Evolutionary conservation across 2,888 invertebrate species (phyloP).

Genomic region (Pardosa pseudoannulata): DNA sequence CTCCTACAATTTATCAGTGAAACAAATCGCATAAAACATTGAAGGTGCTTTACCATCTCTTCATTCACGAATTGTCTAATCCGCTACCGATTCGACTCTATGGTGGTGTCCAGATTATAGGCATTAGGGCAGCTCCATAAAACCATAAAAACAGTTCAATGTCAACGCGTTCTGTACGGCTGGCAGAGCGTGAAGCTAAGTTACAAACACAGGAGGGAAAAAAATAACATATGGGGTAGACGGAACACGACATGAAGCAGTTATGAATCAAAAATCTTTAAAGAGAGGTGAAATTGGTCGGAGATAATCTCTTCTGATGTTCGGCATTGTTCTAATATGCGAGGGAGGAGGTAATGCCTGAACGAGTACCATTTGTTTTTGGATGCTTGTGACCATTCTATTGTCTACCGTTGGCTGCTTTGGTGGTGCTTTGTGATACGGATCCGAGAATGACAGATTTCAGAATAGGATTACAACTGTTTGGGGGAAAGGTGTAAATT

Average conservation of each 20-base stretch:
- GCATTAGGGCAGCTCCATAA: background rate
- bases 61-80: background rate
- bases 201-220: too few relatives aligned
- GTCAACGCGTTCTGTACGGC: background rate
- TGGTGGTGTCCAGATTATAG: background rate
- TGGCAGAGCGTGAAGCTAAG: slow-evolving; percentile 3
- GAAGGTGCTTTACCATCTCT: background rate
- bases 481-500: too few relatives aligned
- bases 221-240: background rate
- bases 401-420: background rate
- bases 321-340: background rate
- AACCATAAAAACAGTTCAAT: slow-evolving; percentile 13
- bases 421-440: too few relatives aligned
- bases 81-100: background rate
- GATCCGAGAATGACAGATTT: too few relatives aligned
- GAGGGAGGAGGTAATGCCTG: background rate
- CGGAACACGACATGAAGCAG: background rate
- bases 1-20: background rate
- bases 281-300: background rate
- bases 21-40: background rate
- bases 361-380: background rate
- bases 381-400: background rate
- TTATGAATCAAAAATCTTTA: slow-evolving; percentile 8
- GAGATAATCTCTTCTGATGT: too few relatives aligned
- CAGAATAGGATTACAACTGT: too few relatives aligned